Percentiles rank a stretch among this genome's conserved stretches.
phyloP scores from a whole-genome alignment of 2,797 vertebrate genomes.

The Danio choprae region DNA sequence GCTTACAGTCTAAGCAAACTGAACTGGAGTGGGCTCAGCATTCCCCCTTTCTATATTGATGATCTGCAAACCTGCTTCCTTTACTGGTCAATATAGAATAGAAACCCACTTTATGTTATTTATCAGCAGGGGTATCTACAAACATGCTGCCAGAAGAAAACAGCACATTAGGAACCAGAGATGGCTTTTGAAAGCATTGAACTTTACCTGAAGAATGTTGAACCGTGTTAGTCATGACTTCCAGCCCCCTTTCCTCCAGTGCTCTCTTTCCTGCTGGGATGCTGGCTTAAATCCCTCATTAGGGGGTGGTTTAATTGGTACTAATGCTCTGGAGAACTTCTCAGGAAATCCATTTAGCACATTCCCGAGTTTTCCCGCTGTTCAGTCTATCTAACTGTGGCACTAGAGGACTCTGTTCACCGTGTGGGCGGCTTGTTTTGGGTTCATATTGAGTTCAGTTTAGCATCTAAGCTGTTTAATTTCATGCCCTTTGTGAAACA shows the following conservation, averaged over 20 bases:
- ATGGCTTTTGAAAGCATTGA: slow-evolving; percentile 9
- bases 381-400: slow-evolving; percentile 7
- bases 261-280: slow-evolving; percentile 54
- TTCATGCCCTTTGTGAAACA: slow-evolving; percentile 14
- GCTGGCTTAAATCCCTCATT: slow-evolving; percentile 63
- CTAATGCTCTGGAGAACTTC: slow-evolving; percentile 57
- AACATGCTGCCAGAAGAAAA: no score
- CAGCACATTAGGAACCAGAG: not conserved
- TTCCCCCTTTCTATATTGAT: no score
- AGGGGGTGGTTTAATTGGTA: slow-evolving; percentile 73
- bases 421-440: slow-evolving; percentile 46
- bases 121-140: no score
- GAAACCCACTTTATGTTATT: no score
- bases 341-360: slow-evolving; percentile 68
- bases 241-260: slow-evolving; percentile 10
- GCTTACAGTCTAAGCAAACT: no score
- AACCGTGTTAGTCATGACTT: slow-evolving; percentile 10
- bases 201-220: slow-evolving; percentile 14
- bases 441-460: slow-evolving; percentile 28
- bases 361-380: slow-evolving; percentile 65
- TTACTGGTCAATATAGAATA: no score
- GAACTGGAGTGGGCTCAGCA: no score
- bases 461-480: slow-evolving; percentile 16
- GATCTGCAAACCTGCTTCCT: not conserved
- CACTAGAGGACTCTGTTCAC: slow-evolving; percentile 38